Percentiles rank a stretch among this genome's conserved stretches.
These are phyloP conservation scores for Eptesicus fuscus DNA, from an alignment of 2,113 vertebrate species.

Conservation along the genomic window DNA sequence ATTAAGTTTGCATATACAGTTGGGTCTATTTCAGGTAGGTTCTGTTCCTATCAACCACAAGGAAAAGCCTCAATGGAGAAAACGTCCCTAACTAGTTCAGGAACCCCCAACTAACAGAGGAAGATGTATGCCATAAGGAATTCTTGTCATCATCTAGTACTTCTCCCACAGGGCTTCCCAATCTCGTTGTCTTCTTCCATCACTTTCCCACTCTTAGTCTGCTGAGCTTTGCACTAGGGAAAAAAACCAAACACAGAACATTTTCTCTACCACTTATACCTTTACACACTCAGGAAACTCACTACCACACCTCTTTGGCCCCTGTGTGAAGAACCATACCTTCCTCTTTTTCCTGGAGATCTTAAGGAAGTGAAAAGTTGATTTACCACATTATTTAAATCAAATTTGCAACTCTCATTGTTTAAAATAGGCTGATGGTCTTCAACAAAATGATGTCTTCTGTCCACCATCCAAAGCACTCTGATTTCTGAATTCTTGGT, in stretches of 20 bases:
- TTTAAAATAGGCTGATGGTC: not conserved
- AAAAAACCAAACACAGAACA: not conserved
- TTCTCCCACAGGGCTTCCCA: not conserved
- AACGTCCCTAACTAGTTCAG: not conserved
- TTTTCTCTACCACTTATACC: not conserved
- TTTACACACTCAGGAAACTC: not conserved
- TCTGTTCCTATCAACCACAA: not conserved
- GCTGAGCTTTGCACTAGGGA: not conserved
- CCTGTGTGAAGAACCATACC: not conserved
- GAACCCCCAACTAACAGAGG: not conserved
- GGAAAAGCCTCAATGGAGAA: not conserved
- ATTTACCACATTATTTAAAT: not conserved
- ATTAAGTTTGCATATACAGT: not conserved
- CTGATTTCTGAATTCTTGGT: slow-evolving; percentile 52
- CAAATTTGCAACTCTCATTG: not conserved
- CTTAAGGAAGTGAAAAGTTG: not conserved
- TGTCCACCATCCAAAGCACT: slow-evolving; percentile 43
- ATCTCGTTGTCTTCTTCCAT: not conserved
- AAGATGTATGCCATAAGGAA: not conserved
- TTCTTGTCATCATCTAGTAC: too few relatives aligned
- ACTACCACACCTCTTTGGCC: not conserved
- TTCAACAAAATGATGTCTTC: slow-evolving; percentile 17
- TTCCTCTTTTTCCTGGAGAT: not conserved
- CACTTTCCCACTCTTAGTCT: not conserved
- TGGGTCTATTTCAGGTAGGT: not conserved